Evolutionary conservation across 1,140 invertebrate genomes (phyloP).

Genomic region (Eupeodes corollae): DNA sequence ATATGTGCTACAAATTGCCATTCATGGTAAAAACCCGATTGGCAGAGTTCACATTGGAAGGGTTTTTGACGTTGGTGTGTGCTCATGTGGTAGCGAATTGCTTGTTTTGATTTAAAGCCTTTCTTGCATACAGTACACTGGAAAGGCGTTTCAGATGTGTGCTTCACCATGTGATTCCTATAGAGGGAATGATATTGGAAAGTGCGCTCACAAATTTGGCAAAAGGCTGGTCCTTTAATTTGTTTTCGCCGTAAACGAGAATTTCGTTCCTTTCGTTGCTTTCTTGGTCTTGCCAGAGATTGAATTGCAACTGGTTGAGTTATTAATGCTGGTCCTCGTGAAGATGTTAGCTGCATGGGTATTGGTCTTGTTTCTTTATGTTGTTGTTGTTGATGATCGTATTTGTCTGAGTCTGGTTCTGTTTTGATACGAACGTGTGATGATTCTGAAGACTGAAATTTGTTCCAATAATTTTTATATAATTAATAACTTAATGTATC

Average conservation of each 20-base stretch:
- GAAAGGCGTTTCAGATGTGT: conserved; percentile 38
- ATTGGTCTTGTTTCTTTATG: too few species aligned
- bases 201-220: conserved; percentile 7
- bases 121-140: conserved; percentile 39
- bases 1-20: conserved; percentile 8
- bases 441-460: too few species aligned
- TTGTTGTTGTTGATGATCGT: too few species aligned
- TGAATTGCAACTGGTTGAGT: too few species aligned
- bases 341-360: too few species aligned
- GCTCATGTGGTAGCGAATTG: conserved; percentile 42
- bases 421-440: too few species aligned
- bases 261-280: too few species aligned
- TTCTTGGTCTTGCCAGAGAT: too few species aligned
- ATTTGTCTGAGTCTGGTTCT: too few species aligned
- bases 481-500: too few species aligned
- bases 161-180: conserved; percentile 12
- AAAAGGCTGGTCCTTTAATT: conserved; percentile 5
- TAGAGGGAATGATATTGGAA: conserved; percentile 10
- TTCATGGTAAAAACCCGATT: conserved; percentile 12
- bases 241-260: not conserved
- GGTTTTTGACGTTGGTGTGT: conserved; percentile 47
- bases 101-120: conserved; percentile 42
- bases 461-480: too few species aligned
- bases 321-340: too few species aligned
- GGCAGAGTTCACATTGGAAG: conserved; percentile 42